Percentiles rank a stretch among this genome's conserved stretches.
Conservation (phyloP, 2,113 vertebrate species). For the Onychostoma macrolepis region DNA sequence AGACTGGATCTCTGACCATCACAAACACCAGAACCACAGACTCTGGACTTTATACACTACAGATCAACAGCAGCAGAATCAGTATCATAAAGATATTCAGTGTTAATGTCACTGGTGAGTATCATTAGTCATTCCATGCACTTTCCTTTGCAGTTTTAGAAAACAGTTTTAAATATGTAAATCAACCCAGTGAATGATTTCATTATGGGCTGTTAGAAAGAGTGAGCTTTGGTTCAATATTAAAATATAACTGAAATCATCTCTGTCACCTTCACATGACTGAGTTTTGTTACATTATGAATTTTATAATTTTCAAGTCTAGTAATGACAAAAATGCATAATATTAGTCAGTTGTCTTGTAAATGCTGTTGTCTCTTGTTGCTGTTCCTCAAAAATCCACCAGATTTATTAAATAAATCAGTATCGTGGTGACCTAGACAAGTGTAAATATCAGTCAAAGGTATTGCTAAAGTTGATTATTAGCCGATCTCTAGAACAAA, state of each 20-base stretch:
- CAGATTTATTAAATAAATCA: not conserved
- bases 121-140: not conserved
- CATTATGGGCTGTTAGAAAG: not conserved
- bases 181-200: not conserved
- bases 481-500: not conserved
- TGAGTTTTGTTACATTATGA: not conserved
- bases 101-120: not conserved
- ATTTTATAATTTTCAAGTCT: not conserved
- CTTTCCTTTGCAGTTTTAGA: not conserved
- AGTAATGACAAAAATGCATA: not conserved
- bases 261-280: not conserved
- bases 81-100: not conserved
- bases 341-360: not conserved
- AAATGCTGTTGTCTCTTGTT: not conserved
- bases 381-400: not conserved
- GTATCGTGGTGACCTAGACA: not conserved
- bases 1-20: constrained; percentile 9
- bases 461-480: not conserved
- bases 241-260: not conserved
- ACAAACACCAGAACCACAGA: not conserved
- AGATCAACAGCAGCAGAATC: not conserved
- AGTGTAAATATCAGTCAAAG: not conserved
- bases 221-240: not conserved
- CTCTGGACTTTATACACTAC: not conserved
- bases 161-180: not conserved